Evolutionary conservation across 1,140 invertebrate genomes (phyloP), one percentile per base, ranked within the genome.

Genomic region (Cataglyphis hispanica): DNA sequence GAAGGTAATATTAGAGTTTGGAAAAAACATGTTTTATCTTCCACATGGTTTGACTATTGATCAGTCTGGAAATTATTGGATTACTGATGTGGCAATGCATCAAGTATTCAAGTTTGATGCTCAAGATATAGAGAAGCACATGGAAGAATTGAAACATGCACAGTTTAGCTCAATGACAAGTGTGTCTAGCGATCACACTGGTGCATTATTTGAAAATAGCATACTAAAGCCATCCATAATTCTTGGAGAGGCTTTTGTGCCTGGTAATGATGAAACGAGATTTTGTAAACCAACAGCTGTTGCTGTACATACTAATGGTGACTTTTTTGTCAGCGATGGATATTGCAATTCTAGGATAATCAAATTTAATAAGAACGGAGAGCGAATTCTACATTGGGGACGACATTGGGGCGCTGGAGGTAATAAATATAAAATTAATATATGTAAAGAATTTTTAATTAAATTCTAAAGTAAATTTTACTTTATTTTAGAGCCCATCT

Each of bases 201-300:
- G 89, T 63, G 72, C 78, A 78, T 86, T 91, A 61, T 91, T 91
- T 75, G 86, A 89, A 72, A 91, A 91, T 63, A 93, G 89, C 87
- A 66, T 90, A 50, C 22, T 93, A 1, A 94, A 93, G 31, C 94
- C 95, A 43, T 92, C 92, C 1, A 67, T 95, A 63, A 91, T 63
- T 50, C 89, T 95, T 27, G 95, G 95, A 16, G 72, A 90, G 69
- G 88, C 93, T 37, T 95, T 99, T 94, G 94, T 96, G 27, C 98
- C 98, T 3, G 98, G 98, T 70, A 96, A 96, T 85, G 97, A 97
- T 89, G 95, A 97, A 63, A 93, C 92, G 4, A 97, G 98, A 91
- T 99, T 99, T 95, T 99, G 99, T 94, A 99, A 99, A 94, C 99
- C 99, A 11, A 98, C 98, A 8, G 97, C 98, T 8, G 98, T 99